phyloP scores from a whole-genome alignment of 2,113 vertebrate species.

The Oryzias woworae region DNA sequence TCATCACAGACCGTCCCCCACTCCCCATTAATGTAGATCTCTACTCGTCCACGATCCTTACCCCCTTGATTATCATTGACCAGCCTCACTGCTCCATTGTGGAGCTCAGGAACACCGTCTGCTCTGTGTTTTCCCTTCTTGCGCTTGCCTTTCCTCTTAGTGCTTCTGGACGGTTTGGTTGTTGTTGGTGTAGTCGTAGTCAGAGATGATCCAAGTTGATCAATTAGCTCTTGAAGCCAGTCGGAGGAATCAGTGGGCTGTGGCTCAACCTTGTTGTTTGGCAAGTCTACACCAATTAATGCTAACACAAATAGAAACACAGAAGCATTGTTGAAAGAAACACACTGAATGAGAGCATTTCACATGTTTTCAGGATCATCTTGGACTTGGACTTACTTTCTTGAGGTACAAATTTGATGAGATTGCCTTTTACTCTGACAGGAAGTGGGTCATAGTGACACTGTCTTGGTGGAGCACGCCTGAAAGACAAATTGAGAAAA shows the following conservation, averaged over 20 bases:
- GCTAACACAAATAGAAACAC: constrained; percentile 61
- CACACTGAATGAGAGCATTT: not conserved
- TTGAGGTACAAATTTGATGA: constrained; percentile 83
- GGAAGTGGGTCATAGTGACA: constrained; percentile 81
- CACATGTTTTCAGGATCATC: not conserved
- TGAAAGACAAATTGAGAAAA: constrained; percentile 60
- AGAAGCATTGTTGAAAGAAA: not conserved
- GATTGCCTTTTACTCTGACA: constrained; percentile 84
- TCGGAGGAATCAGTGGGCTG: constrained; percentile 43
- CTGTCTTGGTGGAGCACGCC: constrained; percentile 88
- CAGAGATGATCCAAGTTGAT: constrained; percentile 34
- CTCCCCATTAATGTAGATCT: constrained; percentile 78
- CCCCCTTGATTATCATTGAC: constrained; percentile 58
- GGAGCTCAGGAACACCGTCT: not conserved
- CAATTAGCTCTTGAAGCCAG: constrained; percentile 68
- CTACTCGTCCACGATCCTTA: constrained; percentile 80
- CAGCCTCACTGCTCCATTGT: constrained; percentile 79
- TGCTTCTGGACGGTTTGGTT: constrained; percentile 29
- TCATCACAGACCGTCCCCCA: constrained; percentile 96
- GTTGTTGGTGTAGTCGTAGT: constrained; percentile 33
- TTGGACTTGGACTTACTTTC: constrained; percentile 81
- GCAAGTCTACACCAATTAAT: constrained; percentile 69
- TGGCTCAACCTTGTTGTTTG: constrained; percentile 20
- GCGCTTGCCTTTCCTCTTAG: constrained; percentile 47
- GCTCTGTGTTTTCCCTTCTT: constrained; percentile 65